A percentile compares a stretch with the other conserved stretches of the same genome.
Conservation (phyloP, 2,113 vertebrate genomes). For the Mesembrinibis cayennensis region DNA sequence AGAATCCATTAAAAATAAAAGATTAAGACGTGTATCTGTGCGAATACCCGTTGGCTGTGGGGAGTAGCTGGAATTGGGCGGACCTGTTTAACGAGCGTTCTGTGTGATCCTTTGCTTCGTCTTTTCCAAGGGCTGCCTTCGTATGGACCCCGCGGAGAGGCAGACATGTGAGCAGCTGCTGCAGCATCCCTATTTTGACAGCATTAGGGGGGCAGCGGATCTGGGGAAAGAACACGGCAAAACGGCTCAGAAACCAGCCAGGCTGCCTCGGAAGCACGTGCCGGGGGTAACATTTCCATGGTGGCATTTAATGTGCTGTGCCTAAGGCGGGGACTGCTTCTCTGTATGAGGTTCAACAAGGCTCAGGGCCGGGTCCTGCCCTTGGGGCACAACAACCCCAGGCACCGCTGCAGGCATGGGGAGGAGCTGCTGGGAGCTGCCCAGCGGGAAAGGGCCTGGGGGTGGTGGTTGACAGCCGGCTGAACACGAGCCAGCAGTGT, state of each 20-base stretch:
- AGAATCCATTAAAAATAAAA: background rate
- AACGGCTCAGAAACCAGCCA: constrained; percentile 66
- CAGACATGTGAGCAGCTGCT: constrained; percentile 88
- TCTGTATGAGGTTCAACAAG: too few species aligned
- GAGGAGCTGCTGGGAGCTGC: too few species aligned
- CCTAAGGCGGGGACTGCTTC: background rate
- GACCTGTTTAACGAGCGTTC: rapidly evolving
- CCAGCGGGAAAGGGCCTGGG: too few species aligned
- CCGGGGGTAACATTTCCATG: constrained; percentile 75
- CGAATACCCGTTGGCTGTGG: rapidly evolving
- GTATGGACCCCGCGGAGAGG: constrained; percentile 88
- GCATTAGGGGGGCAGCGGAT: constrained; percentile 74
- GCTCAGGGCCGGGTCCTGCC: too few species aligned
- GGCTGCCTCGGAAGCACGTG: constrained; percentile 77
- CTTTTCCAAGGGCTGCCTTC: constrained; percentile 82
- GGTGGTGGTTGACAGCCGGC: too few species aligned
- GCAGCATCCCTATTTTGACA: constrained; percentile 88
- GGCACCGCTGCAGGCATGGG: too few species aligned
- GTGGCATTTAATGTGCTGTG: rapidly evolving
- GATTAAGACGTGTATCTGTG: rapidly evolving
- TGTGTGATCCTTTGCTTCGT: background rate
- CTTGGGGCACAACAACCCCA: too few species aligned
- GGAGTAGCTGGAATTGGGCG: background rate
- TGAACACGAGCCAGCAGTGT: too few species aligned
- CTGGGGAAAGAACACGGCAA: constrained; percentile 74